Base-by-base conservation (phyloP, 2,113 vertebrate species). In the Pontoporia blainvillei region DNA sequence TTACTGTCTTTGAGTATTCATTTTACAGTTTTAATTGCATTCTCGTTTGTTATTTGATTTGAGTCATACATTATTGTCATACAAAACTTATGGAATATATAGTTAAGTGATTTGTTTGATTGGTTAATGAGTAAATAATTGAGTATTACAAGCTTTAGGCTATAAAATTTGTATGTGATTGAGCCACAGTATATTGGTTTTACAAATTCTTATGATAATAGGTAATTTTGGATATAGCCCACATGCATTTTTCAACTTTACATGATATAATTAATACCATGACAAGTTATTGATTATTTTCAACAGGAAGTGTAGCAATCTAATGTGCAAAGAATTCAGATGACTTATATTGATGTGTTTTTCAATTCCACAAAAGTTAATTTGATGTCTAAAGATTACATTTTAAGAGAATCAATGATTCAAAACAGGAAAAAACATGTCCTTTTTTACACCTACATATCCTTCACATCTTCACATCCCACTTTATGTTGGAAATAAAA, bases 71-170 rank as follows among this genome's bases (percentile, higher is more conserved):
- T 91, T 91, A 82, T 93, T 41, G 67, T 29, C 0, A 41, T 41
- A 88, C 13, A 64, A 54, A 94, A 94, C 67, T 79, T 72, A 76
- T 36, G 49, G 10, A 86, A 86, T 91, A 72, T 41, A 29, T 86
- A 34, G 14, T 83, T 93, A 96, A 91, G 29, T 89, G 46, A 91
- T 12, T 81, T 96, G 25, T 81, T 97, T 89, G 64, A 90, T 75
- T 75, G 9, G 34, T 49, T 94, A 94, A 94, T 84, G 46, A 86
- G 41, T 69, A 95, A 92, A 92, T 91, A 95, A 96, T 93, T 94
- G 46, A 86, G 25, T 3, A 57, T 79, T 67, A 82, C 11, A 90
- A 72, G 61, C 20, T 73, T 90, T 44, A 92, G n/a, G 3, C 62
- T 96, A 39, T 82, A 29, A 79, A 89, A 90, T 96, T 87, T 75